Base-by-base conservation (phyloP, 2,888 invertebrate genomes). In the Machimus rusticus region DNA sequence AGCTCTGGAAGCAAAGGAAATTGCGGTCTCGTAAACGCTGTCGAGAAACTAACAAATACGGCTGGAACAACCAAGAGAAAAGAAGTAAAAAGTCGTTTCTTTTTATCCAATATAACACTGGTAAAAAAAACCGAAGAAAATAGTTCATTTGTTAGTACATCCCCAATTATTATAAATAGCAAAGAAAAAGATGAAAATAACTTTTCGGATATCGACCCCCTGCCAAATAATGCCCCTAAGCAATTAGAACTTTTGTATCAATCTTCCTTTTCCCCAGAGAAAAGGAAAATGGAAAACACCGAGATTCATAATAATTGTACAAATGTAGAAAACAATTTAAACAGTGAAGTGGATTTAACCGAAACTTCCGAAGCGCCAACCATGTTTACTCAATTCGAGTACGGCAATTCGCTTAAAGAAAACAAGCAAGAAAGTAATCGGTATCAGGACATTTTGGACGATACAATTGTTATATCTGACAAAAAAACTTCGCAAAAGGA, bases 71-170 rank as follows among this genome's bases (percentile, higher is more conserved):
- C 74, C 39, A 43, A 46, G 28, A 34, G 55, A 76, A 8, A 55
- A n/a, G 34, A 31, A 31, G 57, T 86, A 12, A 86, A 86, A 55
- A 86, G 86, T 34, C 66, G 86, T 51, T 86, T 86, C 34, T 86
- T 86, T 23, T 19, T 51, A 19, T 86, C 86, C n/a, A 86, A 86
- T 55, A 19, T 77, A 6, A 5, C 77, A 9, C 9, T 28, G 31
- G 23, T 82, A 14, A 28, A 66, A 23, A 82, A 19, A 1, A 19
- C 5, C 37, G 82, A 79, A 46, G 16, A 28, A 46, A 14, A 28
- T 9, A 46, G 3, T 31, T 28, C 9, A 2, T 23, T 14, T 66
- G 12, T 28, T 9, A 28, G 1, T 51, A 51, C 3, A 16, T 31
- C 1, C 51, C 8, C 46, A 14, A 28, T 14, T 0, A 28, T 16